phyloP scores from a whole-genome alignment of 2,797 vertebrate species.

The Rhinatrema bivittatum region DNA sequence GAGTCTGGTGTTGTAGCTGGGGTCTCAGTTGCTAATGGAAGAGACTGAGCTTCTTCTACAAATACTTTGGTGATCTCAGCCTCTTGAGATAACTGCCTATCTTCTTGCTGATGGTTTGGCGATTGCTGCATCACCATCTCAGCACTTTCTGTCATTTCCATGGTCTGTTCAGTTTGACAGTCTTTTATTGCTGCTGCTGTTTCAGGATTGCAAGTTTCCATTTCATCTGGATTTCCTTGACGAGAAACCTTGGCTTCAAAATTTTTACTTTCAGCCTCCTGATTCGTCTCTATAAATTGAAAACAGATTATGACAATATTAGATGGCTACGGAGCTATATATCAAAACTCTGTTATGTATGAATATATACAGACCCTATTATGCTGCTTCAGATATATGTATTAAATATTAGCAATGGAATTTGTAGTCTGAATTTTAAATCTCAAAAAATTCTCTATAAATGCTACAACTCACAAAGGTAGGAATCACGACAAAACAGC shows the following conservation, averaged over 20 bases:
- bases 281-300: slow-evolving; percentile 47
- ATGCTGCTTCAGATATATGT: no score
- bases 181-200: slow-evolving; percentile 13
- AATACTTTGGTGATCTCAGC: not conserved
- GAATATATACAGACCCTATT: no score
- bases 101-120: slow-evolving; percentile 13
- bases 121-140: slow-evolving; percentile 12
- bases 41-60: slow-evolving; percentile 25
- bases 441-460: no score
- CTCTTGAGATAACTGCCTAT: slow-evolving; percentile 3
- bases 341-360: no score
- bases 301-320: no score
- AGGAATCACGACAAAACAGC: no score
- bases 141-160: slow-evolving; percentile 19
- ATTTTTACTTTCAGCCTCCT: slow-evolving; percentile 33
- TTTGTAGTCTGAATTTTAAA: no score
- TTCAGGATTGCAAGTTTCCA: slow-evolving; percentile 34
- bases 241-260: slow-evolving; percentile 34
- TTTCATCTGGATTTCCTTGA: slow-evolving; percentile 26
- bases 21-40: slow-evolving; percentile 7
- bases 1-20: slow-evolving; percentile 18
- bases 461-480: no score
- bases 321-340: no score
- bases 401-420: no score
- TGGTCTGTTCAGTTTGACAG: slow-evolving; percentile 19